These are phyloP conservation scores for Taeniopygia guttata DNA, from an alignment of 2,797 vertebrate species.

Conservation along the genomic window DNA sequence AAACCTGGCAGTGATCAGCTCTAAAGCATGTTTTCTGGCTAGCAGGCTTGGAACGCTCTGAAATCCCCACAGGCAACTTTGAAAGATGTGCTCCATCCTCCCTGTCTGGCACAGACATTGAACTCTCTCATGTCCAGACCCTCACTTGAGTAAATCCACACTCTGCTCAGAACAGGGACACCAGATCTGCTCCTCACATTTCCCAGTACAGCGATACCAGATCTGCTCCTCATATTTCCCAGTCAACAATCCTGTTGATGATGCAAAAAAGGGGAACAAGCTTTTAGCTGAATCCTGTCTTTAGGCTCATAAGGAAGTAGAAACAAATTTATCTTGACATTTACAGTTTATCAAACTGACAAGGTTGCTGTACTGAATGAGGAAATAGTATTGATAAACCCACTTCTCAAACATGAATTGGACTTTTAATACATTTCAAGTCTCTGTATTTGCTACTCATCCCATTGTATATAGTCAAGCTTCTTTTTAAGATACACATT, in stretches of 20 bases:
- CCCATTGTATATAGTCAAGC: neutral
- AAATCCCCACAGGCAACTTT: neutral
- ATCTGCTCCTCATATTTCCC: neutral
- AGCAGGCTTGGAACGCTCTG: neutral
- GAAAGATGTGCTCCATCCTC: neutral
- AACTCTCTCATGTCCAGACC: neutral
- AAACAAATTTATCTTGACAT: neutral
- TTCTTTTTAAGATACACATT: neutral
- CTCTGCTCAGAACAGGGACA: neutral
- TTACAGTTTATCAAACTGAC: neutral
- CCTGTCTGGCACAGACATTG: neutral
- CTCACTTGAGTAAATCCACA: neutral
- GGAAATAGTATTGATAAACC: neutral
- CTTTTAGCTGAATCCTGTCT: neutral
- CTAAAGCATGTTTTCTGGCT: slow-evolving; percentile 5
- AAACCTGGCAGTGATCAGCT: neutral
- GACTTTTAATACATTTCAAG: neutral
- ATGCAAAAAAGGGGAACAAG: neutral
- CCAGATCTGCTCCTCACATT: neutral
- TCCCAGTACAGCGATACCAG: neutral
- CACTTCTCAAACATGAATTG: neutral
- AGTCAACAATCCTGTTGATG: neutral
- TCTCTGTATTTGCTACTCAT: neutral
- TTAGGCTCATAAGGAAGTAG: neutral
- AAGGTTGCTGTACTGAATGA: neutral